A percentile compares a stretch with the other conserved stretches of the same genome.
These are phyloP conservation scores for Acarapis woodi DNA, from an alignment of 1,140 invertebrate species.

Conservation along the genomic window DNA sequence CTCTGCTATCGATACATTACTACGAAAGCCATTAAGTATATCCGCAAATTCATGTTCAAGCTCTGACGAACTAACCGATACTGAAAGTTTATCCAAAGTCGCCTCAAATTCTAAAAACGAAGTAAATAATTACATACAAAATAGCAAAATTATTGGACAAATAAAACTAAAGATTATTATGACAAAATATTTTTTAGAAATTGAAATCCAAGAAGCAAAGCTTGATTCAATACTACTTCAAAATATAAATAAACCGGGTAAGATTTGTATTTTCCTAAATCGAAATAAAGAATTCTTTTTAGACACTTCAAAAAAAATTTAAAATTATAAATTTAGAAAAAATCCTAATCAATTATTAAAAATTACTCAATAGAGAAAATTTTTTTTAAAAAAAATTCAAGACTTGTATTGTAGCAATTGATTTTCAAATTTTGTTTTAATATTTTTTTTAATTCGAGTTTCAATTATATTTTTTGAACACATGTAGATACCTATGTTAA, in stretches of 20 bases:
- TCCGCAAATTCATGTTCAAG: too few species aligned
- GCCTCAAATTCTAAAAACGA: too few species aligned
- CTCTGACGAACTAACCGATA: background rate
- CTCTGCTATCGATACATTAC: too few species aligned
- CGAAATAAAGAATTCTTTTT: too few species aligned
- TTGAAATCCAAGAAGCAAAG: conserved; percentile 1
- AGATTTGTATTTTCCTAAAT: too few species aligned
- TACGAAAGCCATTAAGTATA: too few species aligned
- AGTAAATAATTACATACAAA: conserved; percentile 2
- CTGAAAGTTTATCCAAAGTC: background rate
- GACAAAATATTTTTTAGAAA: conserved; percentile 1
- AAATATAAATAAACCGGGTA: conserved; percentile 23
- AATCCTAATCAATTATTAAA: too few species aligned
- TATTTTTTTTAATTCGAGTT: background rate
- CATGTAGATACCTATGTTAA: conserved; percentile 67
- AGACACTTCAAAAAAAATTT: too few species aligned
- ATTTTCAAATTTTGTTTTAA: background rate
- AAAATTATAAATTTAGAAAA: too few species aligned
- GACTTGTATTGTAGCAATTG: too few species aligned
- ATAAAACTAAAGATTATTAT: conserved; percentile 51
- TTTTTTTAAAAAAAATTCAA: too few species aligned
- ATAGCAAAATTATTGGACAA: conserved; percentile 25
- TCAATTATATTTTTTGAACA: background rate
- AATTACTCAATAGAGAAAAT: too few species aligned
- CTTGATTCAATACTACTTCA: conserved; percentile 20